These are phyloP conservation scores for Rhincodon typus DNA, from an alignment of 2,797 vertebrate genomes.

Conservation along the genomic window DNA sequence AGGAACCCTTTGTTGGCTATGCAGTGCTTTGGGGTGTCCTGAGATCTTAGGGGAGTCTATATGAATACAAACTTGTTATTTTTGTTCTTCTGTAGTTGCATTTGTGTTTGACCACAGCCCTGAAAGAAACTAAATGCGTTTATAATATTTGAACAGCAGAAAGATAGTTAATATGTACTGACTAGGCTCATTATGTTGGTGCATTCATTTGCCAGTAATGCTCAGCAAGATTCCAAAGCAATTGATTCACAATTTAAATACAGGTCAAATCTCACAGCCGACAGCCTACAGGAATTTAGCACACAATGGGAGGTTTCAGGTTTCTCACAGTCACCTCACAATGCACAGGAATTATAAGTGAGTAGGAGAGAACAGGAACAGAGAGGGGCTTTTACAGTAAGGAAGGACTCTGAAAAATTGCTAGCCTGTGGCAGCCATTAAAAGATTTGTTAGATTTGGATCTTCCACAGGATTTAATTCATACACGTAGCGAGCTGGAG, in stretches of 20 bases:
- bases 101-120: neutral
- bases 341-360: neutral
- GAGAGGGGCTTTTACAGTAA: neutral
- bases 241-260: neutral
- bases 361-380: neutral
- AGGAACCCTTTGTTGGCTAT: neutral
- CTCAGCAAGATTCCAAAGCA: neutral
- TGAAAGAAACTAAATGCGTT: neutral
- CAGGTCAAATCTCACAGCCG: neutral
- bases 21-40: neutral
- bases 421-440: neutral
- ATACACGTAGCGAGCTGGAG: neutral
- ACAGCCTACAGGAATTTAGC: neutral
- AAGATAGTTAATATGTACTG: neutral
- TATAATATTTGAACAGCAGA: neutral
- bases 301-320: neutral
- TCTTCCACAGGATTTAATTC: neutral
- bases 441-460: neutral
- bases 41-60: neutral
- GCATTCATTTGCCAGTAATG: neutral
- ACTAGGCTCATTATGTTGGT: neutral
- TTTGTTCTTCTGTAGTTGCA: neutral
- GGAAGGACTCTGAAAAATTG: neutral
- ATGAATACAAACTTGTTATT: neutral
- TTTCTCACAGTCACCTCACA: neutral